Evolutionary conservation across 2,797 vertebrate species (phyloP), one percentile per base, ranked within the genome.

Genomic region (Avahi laniger): DNA sequence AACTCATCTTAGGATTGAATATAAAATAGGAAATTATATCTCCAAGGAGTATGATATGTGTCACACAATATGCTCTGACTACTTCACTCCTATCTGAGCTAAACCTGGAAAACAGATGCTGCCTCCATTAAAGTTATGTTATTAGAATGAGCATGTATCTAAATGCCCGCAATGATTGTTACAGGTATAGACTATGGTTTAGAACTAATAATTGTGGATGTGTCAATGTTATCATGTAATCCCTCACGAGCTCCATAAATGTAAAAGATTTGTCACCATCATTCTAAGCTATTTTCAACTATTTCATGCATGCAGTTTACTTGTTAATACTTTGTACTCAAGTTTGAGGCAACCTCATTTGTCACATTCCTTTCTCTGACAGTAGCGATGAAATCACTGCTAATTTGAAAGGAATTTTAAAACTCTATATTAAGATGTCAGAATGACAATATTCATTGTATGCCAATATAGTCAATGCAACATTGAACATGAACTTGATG

Each of bases 401-500:
- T 93, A 95, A 90, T 88, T 61, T 88, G 43, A 94, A 94, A 88
- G 61, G 57, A 83, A 79, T 24, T 52, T 80, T 30, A 91, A 72
- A 93, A 82, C 22, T 94, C 35, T 73, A 0, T 79, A 73, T 86
- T 57, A 76, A 48, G 12, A 54, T 93, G 35, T 90, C 7, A 65
- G n/a, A 84, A 81, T 26, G 10, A 57, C 46, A 72, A 28, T 59
- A 73, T 90, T 88, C 18, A 88, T 26, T 50, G n/a, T 35, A 28
- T 54, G 50, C 18, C 78, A 73, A 88, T 57, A 59, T 10, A 70
- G 14, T 63, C 43, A 48, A 5, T 54, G 20, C 33, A 75, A 91
- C 20, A 67, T 1, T 48, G 85, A 94, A 3, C 65, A 12, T n/a
- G 52, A 92, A 79, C 70, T 4, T 92, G 41, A 38, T 95, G 46